Conservation (phyloP, 2,888 invertebrate genomes). For the Gerris lacustris region DNA sequence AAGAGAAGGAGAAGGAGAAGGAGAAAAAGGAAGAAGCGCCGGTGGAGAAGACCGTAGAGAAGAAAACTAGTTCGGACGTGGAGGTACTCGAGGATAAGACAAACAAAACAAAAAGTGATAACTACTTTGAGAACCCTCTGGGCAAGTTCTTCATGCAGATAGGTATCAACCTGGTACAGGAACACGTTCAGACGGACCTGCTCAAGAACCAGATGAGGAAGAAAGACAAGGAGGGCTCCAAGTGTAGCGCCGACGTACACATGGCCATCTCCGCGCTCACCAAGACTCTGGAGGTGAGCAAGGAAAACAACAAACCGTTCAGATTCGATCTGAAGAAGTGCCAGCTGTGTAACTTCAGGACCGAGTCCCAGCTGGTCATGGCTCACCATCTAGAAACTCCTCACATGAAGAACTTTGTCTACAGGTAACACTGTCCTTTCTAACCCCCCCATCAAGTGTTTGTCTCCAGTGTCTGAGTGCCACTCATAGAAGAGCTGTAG, state of each 20-base stretch:
- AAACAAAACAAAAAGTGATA: slow-evolving; percentile 41
- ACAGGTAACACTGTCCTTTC: slow-evolving; percentile 38
- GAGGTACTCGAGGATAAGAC: slow-evolving; percentile 18
- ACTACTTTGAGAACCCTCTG: slow-evolving; percentile 73
- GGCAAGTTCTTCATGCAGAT: slow-evolving; percentile 87
- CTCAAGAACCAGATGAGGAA: slow-evolving; percentile 76
- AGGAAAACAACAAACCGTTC: slow-evolving; percentile 72
- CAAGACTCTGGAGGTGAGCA: slow-evolving; percentile 73
- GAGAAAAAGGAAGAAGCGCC: slow-evolving; percentile 30
- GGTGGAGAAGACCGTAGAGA: slow-evolving; percentile 30
- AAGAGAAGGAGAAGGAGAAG: slow-evolving; percentile 32
- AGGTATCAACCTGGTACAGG: slow-evolving; percentile 80
- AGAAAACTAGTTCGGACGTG: slow-evolving; percentile 25
- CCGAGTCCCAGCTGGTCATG: slow-evolving; percentile 71
- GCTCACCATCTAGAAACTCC: slow-evolving; percentile 80
- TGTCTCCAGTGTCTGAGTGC: neutral
- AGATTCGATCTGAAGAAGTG: slow-evolving; percentile 65
- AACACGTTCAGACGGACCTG: slow-evolving; percentile 85
- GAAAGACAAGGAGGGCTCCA: slow-evolving; percentile 55
- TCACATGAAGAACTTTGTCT: slow-evolving; percentile 76
- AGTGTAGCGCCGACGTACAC: slow-evolving; percentile 53
- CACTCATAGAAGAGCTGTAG: neutral
- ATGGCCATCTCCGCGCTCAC: slow-evolving; percentile 68
- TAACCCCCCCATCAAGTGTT: neutral
- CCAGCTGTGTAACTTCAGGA: slow-evolving; percentile 78